Percentiles rank a stretch among this genome's conserved stretches.
Evolutionary conservation across 2,113 vertebrate species (phyloP).

Genomic region (Electrona antarctica): DNA sequence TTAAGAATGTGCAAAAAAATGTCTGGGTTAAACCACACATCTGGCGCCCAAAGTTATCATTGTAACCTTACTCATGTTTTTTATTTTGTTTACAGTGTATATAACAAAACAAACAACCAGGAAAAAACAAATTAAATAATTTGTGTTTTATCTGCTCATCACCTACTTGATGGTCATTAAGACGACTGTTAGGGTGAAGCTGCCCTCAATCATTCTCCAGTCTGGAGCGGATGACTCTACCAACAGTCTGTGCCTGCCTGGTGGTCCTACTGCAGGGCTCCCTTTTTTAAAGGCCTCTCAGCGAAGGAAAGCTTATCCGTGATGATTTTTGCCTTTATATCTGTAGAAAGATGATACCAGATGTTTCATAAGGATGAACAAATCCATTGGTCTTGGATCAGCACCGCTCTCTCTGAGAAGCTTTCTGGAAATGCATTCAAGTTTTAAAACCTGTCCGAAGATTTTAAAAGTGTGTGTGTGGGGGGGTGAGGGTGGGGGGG

Average conservation of each 20-base stretch:
- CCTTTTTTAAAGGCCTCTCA: constrained; percentile 5
- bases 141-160: constrained; percentile 37
- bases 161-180: constrained; percentile 24
- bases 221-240: constrained; percentile 12
- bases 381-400: constrained; percentile 1
- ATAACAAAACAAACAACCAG: constrained; percentile 1
- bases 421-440: not conserved
- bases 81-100: constrained; percentile 42
- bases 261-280: constrained; percentile 25
- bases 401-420: constrained; percentile 26
- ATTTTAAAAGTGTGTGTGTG: too few relatives aligned
- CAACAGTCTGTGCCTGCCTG: constrained; percentile 1
- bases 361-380: constrained; percentile 29
- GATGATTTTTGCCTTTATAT: constrained; percentile 61
- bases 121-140: not conserved
- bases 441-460: constrained; percentile 1
- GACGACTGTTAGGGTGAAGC: constrained; percentile 72
- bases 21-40: constrained; percentile 9
- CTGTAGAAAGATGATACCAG: constrained; percentile 58
- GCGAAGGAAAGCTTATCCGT: constrained; percentile 23
- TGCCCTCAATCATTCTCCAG: constrained; percentile 55
- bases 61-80: constrained; percentile 14
- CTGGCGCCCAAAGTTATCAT: constrained; percentile 6
- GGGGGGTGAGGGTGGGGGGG: too few relatives aligned
- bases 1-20: constrained; percentile 15